Evolutionary conservation across 1,140 invertebrate species (phyloP).

Genomic region (Helicoverpa armigera): DNA sequence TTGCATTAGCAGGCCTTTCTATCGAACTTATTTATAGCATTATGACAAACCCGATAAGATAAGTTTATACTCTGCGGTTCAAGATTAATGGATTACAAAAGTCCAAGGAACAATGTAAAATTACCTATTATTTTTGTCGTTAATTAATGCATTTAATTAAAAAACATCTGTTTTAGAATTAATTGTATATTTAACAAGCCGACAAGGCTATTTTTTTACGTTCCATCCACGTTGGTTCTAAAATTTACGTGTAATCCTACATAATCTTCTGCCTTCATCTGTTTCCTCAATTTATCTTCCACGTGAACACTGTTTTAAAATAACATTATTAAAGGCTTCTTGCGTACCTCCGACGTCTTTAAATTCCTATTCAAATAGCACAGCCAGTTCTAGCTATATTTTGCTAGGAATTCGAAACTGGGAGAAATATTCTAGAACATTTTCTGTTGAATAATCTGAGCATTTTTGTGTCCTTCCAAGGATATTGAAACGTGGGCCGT

Average conservation of each 20-base stretch:
- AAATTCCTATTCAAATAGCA: conserved; percentile 32
- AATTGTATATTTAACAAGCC: not conserved
- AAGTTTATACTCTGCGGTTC: no score
- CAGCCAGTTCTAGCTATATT: not conserved
- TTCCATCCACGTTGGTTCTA: not conserved
- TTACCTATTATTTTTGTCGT: not conserved
- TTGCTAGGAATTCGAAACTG: conserved; percentile 1
- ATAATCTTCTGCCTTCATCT: conserved; percentile 13
- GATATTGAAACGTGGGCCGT: not conserved
- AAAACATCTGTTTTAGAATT: not conserved
- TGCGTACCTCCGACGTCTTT: not conserved
- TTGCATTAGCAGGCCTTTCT: no score
- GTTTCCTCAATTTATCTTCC: conserved; percentile 29
- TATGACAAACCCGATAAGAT: no score
- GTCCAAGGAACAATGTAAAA: not conserved
- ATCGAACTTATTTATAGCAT: no score
- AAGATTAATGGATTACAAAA: not conserved
- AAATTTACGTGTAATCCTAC: conserved; percentile 23
- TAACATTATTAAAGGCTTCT: conserved; percentile 22
- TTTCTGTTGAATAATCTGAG: not conserved
- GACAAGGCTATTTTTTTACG: not conserved
- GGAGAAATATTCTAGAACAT: conserved; percentile 2
- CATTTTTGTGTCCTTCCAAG: not conserved
- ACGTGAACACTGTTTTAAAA: conserved; percentile 18
- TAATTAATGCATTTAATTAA: not conserved